Conservation (phyloP, 2,888 invertebrate species). For the Minunthozetes semirufus region DNA sequence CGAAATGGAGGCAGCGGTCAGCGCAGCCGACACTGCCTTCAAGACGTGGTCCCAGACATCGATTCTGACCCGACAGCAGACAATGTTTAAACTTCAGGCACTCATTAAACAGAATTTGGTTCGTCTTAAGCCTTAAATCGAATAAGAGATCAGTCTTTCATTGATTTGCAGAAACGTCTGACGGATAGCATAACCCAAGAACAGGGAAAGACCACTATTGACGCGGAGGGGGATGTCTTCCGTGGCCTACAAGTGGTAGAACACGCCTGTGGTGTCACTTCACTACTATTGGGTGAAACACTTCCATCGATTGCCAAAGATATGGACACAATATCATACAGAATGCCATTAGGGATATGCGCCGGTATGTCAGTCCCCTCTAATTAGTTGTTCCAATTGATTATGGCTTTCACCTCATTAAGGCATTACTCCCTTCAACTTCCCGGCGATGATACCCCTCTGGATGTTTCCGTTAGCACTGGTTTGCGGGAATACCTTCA, state of each 20-base stretch:
- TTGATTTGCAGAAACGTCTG: constrained; percentile 60
- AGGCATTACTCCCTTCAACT: constrained; percentile 53
- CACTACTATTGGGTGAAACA: constrained; percentile 85
- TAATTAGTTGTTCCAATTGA: constrained; percentile 52
- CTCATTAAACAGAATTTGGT: constrained; percentile 77
- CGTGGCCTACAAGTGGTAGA: constrained; percentile 97
- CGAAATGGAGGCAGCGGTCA: constrained; percentile 84
- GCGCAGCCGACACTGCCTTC: constrained; percentile 72
- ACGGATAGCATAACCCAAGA: constrained; percentile 88
- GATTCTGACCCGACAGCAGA: constrained; percentile 81
- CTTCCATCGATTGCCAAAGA: constrained; percentile 76
- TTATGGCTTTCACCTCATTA: background rate
- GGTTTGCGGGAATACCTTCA: constrained; percentile 86
- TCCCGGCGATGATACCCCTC: constrained; percentile 98
- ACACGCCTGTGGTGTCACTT: constrained; percentile 87
- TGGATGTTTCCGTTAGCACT: constrained; percentile 70
- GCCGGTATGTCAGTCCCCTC: constrained; percentile 68
- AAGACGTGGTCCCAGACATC: constrained; percentile 83
- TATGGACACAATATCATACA: constrained; percentile 91
- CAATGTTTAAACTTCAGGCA: constrained; percentile 79
- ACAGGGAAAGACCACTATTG: constrained; percentile 92
- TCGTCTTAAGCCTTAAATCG: constrained; percentile 32
- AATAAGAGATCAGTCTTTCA: constrained; percentile 21
- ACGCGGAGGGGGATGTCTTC: constrained; percentile 96
- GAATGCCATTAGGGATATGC: constrained; percentile 84